These are phyloP conservation scores for Melipona beecheii DNA, from an alignment of 2,888 invertebrate genomes.

Conservation along the genomic window DNA sequence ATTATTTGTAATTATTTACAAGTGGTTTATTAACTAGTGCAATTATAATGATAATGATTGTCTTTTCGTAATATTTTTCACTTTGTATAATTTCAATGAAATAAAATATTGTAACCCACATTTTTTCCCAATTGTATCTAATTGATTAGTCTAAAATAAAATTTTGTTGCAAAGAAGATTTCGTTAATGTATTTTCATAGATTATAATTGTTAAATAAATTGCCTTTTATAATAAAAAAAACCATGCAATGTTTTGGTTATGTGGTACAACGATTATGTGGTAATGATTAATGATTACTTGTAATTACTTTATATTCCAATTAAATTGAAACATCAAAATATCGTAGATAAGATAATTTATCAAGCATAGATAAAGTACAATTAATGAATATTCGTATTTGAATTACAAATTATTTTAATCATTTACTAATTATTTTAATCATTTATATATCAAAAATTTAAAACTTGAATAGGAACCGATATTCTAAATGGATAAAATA, in stretches of 20 bases:
- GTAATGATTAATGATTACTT: slow-evolving; percentile 13
- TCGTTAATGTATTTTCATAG: neutral
- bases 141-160: neutral
- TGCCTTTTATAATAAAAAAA: neutral
- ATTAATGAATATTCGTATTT: neutral
- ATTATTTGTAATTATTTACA: slow-evolving; percentile 10
- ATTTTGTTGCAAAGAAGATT: neutral
- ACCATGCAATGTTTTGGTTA: neutral
- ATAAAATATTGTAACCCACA: neutral
- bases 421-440: neutral
- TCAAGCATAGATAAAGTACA: neutral
- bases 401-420: neutral
- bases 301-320: neutral
- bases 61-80: slow-evolving; percentile 10
- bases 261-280: neutral
- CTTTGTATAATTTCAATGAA: slow-evolving; percentile 50
- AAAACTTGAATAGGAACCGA: neutral
- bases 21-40: slow-evolving; percentile 15
- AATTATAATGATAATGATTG: slow-evolving; percentile 3
- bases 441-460: slow-evolving; percentile 6
- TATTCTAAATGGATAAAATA: neutral
- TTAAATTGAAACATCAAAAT: neutral
- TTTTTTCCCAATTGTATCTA: neutral
- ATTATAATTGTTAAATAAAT: neutral
- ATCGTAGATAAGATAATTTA: neutral